Conservation (phyloP, 2,113 vertebrate species). For the Hipposideros armiger region DNA sequence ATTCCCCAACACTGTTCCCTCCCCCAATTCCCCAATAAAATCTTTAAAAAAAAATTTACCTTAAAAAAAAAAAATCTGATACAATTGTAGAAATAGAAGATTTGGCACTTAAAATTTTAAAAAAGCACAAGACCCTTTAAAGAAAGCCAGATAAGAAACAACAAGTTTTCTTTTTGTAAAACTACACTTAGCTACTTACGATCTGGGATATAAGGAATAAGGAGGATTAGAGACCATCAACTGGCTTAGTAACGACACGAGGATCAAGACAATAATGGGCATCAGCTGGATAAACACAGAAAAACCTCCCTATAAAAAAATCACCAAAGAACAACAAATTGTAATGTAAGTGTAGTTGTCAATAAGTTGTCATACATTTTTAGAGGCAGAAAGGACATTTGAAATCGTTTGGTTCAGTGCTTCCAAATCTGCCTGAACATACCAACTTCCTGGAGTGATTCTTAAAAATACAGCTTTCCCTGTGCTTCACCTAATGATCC, state of each 20-base stretch:
- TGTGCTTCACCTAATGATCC: not conserved
- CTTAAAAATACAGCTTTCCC: slow-evolving; percentile 11
- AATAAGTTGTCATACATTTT: slow-evolving; percentile 41
- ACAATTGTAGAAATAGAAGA: not conserved
- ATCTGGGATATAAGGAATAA: slow-evolving; percentile 96
- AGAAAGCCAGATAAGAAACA: not conserved
- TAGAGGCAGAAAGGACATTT: not conserved
- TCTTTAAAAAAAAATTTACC: too few species aligned
- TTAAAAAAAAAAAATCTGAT: too few species aligned
- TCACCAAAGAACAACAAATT: slow-evolving; percentile 65
- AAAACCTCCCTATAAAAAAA: slow-evolving; percentile 94
- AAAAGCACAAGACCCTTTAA: not conserved
- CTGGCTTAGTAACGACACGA: slow-evolving; percentile 97
- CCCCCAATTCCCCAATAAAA: too few species aligned
- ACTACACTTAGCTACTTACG: slow-evolving; percentile 89
- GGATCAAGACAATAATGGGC: slow-evolving; percentile 97
- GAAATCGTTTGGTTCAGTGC: not conserved
- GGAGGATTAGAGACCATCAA: slow-evolving; percentile 98
- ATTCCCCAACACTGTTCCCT: too few species aligned
- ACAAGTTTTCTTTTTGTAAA: not conserved
- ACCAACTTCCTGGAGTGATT: not conserved
- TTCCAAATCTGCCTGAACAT: not conserved
- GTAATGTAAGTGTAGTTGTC: not conserved
- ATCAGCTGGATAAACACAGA: slow-evolving; percentile 99
- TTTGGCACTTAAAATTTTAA: not conserved